phyloP scores from a whole-genome alignment of 2,888 invertebrate genomes.

The Saturnia japonica region DNA sequence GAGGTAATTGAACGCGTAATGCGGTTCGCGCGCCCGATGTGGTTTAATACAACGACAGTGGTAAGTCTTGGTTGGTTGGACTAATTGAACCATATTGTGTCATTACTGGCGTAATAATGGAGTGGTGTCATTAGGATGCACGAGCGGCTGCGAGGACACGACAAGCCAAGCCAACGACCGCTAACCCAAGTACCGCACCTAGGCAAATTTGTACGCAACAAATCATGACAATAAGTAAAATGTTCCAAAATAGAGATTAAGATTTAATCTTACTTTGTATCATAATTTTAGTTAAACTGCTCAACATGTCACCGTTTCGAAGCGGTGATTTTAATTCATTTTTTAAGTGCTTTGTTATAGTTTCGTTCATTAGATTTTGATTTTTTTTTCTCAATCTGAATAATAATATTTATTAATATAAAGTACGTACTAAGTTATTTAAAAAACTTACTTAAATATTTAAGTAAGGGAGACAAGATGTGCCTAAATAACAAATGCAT shows the following conservation, averaged over 20 bases:
- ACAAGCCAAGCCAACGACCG: conserved; percentile 39
- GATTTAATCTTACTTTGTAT: not conserved
- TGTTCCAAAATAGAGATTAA: not conserved
- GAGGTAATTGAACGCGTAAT: conserved; percentile 57
- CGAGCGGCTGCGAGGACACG: conserved; percentile 47
- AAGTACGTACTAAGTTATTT: too few relatives aligned
- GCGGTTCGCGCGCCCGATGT: conserved; percentile 50
- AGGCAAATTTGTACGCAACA: conserved; percentile 6
- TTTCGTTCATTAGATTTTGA: not conserved
- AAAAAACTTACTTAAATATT: too few relatives aligned
- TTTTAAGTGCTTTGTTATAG: not conserved
- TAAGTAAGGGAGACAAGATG: too few relatives aligned
- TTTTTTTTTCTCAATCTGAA: not conserved
- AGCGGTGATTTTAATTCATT: not conserved
- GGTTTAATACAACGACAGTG: conserved; percentile 48
- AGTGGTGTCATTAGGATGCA: conserved; percentile 47
- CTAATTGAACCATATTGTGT: conserved; percentile 66
- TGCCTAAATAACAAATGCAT: too few relatives aligned
- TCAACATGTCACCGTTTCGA: not conserved
- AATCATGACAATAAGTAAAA: not conserved
- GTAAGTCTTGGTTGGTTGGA: conserved; percentile 55
- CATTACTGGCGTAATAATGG: conserved; percentile 49
- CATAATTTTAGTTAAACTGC: not conserved
- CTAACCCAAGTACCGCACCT: conserved; percentile 10
- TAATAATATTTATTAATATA: not conserved